Conservation (phyloP, 2,113 vertebrate genomes). For the Hypomesus transpacificus region DNA sequence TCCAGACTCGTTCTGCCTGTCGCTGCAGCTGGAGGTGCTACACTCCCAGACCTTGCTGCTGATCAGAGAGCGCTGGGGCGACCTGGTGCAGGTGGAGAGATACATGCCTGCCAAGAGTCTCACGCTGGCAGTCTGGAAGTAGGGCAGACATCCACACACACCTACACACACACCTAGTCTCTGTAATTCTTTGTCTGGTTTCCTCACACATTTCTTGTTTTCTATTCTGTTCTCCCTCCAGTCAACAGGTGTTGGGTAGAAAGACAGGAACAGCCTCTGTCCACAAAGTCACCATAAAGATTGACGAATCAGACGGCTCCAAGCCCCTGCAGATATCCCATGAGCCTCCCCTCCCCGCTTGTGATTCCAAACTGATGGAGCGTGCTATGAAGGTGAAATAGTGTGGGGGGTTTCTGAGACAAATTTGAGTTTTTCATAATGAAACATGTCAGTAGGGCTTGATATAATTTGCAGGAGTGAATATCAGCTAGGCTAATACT, state of each 20-base stretch:
- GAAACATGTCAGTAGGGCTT: too few relatives aligned
- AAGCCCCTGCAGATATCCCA: conserved; percentile 98
- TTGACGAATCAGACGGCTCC: conserved; percentile 92
- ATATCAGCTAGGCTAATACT: too few relatives aligned
- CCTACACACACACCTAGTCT: neutral
- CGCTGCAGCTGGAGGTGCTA: conserved; percentile 95
- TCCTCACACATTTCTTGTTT: neutral
- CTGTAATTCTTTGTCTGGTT: neutral
- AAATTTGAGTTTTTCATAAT: too few relatives aligned
- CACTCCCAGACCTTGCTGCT: conserved; percentile 96
- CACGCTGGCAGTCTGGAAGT: conserved; percentile 96
- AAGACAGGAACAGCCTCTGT: conserved; percentile 92
- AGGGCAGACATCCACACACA: conserved; percentile 56
- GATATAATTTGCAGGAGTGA: too few relatives aligned
- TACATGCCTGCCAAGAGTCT: conserved; percentile 94
- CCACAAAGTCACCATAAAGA: conserved; percentile 96
- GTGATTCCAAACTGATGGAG: conserved; percentile 94
- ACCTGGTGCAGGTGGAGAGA: conserved; percentile 95
- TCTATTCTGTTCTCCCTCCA: conserved; percentile 52
- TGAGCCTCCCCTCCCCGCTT: conserved; percentile 91
- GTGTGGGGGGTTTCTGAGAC: too few relatives aligned
- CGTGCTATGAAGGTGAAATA: conserved; percentile 92
- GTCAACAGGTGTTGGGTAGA: conserved; percentile 94
- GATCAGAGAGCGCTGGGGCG: conserved; percentile 96
- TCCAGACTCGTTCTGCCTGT: conserved; percentile 96